phyloP scores from a whole-genome alignment of 2,113 vertebrate species.

The Colaptes auratus region DNA sequence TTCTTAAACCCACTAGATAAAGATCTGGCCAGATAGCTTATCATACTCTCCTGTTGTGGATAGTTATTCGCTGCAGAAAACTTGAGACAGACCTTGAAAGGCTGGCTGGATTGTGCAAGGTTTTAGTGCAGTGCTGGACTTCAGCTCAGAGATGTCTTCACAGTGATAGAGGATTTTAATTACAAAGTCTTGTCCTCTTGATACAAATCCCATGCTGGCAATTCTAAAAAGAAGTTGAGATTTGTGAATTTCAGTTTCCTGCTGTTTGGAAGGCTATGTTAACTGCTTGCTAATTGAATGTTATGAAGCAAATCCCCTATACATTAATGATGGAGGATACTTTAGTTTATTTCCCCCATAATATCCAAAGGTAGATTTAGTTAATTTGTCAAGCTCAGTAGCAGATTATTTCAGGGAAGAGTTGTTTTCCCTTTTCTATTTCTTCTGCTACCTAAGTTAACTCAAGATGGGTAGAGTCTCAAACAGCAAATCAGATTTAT shows the following conservation, averaged over 20 bases:
- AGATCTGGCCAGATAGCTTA: neutral
- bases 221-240: neutral
- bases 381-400: neutral
- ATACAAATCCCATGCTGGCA: neutral
- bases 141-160: neutral
- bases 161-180: neutral
- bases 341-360: neutral
- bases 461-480: neutral
- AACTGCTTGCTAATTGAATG: slow-evolving; percentile 5
- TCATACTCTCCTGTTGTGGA: neutral
- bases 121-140: neutral
- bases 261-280: slow-evolving; percentile 30
- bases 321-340: neutral
- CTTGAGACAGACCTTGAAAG: neutral
- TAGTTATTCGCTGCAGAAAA: neutral
- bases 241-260: neutral
- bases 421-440: neutral
- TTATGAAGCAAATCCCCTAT: neutral
- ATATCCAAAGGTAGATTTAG: neutral
- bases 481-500: neutral
- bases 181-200: neutral
- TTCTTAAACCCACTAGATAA: neutral
- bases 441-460: neutral
- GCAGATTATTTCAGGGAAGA: neutral
- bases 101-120: neutral